phyloP scores from a whole-genome alignment of 1,140 invertebrate genomes.

The Lutraria rhynchaena region DNA sequence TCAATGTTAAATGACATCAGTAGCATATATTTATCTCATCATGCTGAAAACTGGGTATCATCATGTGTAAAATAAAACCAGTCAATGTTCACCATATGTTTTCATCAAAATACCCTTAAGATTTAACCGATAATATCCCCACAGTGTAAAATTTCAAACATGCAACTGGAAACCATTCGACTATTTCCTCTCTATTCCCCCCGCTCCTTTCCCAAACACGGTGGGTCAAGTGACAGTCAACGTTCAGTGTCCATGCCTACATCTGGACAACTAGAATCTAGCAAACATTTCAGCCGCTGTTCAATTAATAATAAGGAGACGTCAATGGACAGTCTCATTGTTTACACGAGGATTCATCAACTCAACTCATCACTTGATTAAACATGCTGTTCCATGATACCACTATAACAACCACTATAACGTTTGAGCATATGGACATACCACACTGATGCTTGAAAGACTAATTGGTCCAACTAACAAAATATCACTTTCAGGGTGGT shows the following conservation, averaged over 20 bases:
- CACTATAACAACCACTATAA: too few relatives aligned
- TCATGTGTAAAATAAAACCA: slow-evolving; percentile 16
- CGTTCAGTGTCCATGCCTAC: not conserved
- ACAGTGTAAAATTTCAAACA: slow-evolving; percentile 28
- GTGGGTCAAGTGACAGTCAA: slow-evolving; percentile 23
- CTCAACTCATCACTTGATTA: too few relatives aligned
- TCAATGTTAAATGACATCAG: slow-evolving; percentile 35
- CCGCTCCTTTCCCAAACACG: not conserved
- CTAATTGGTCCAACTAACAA: too few relatives aligned
- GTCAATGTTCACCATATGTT: slow-evolving; percentile 13
- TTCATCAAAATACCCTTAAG: slow-evolving; percentile 23
- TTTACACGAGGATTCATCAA: too few relatives aligned
- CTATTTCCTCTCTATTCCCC: not conserved
- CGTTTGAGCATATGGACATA: too few relatives aligned
- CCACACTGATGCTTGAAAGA: too few relatives aligned
- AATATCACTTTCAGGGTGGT: too few relatives aligned
- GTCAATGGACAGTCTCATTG: not conserved
- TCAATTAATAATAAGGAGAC: not conserved
- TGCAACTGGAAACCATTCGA: slow-evolving; percentile 2
- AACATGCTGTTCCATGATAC: too few relatives aligned
- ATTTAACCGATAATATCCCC: slow-evolving; percentile 1
- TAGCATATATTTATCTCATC: slow-evolving; percentile 42
- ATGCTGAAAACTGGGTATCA: slow-evolving; percentile 13
- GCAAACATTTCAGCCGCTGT: slow-evolving; percentile 22
- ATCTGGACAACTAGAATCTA: slow-evolving; percentile 6